Evolutionary conservation across 1,140 invertebrate species (phyloP), one percentile per base, ranked within the genome.

Genomic region (Drosophila bipectinata): DNA sequence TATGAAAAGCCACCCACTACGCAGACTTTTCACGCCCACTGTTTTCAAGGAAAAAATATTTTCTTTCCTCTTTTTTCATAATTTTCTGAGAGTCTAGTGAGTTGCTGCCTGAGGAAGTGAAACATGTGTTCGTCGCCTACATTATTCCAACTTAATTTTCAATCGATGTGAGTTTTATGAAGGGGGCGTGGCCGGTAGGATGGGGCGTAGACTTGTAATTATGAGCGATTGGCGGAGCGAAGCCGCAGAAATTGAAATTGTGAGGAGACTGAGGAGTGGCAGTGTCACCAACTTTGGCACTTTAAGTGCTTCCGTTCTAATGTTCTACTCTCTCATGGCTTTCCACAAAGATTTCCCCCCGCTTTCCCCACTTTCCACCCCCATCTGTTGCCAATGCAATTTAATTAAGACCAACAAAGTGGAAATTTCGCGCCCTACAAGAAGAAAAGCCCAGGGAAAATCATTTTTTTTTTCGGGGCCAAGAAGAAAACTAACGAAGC

Each of bases 331-430:
- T 28, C 26, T 28, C 26, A 28, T 28, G 6, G 26, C 26, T 28
- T 28, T 28, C 26, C 26, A 28, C 26, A n/a, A 34, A 15, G 54
- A 57, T 47, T 47, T 37, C 5, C 21, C 12, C 47, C 12, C 0
- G 2, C 14, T 34, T 24, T 32, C 30, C 2, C 0, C 1, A 9
- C 45, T 34, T 14, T 26, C 18, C 8, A 7, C 26, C 54, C 41
- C 24, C 47, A 10, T 30, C 59, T 54, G 49, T 60, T 41, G 49
- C 62, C 76, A 82, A 78, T 85, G 82, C 82, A 87, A 85, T 85
- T 85, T 85, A 85, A 85, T 85, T 85, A 85, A 76, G 77, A 72
- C 73, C 69, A 78, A 87, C 74, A 87, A 87, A 85, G 74, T 85
- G 82, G 69, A 81, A 71, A 62, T 68, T 85, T 81, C 72, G 72